Base-by-base conservation (phyloP, 2,113 vertebrate genomes). In the Coryphaenoides rupestris region DNA sequence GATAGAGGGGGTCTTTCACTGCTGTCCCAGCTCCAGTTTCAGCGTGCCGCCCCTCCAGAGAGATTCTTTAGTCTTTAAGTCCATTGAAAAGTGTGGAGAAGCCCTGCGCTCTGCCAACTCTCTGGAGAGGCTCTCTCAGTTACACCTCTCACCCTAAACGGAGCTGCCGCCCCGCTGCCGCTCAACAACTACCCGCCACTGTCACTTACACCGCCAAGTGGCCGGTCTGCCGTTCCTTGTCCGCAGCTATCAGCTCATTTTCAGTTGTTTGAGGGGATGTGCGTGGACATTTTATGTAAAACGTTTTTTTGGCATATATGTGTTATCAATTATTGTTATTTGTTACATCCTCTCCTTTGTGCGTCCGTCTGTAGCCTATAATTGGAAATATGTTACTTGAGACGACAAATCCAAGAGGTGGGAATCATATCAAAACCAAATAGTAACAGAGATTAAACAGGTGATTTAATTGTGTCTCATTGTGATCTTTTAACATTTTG, bases 21-120 rank as follows among this genome's bases (percentile, higher is more conserved):
- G 54, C 54, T 55, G 55, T 57, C 55, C 21, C 21, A 56, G 55
- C 21, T 56, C 22, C 55, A 57, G 55, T 57, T 57, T 26, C 22
- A 57, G 55, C 21, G 22, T 17, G 55, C 55, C 23, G 21, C 55
- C 55, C 55, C 55, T 57, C 23, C 9, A 22, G 16, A 56, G 23
- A 23, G 55, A 12, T 40, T 56, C 55, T 56, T 57, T 57, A 26
- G 55, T 57, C 14, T 23, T 15, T 17, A 3, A 57, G 55, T 57
- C 55, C 17, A 24, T 57, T 24, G 24, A 54, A 26, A 57, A 22
- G 21, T 19, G 22, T 24, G 23, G 55, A 57, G 3, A 23, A 24
- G n/a, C 22, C 15, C 14, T 6, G 22, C 17, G 55, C 55, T 24
- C 23, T 23, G 21, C 55, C 22, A 57, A 22, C 33, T 9, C 33